Percentiles rank a stretch among this genome's conserved stretches.
phyloP scores from a whole-genome alignment of 2,797 vertebrate genomes.

The Simalia tracyae region DNA sequence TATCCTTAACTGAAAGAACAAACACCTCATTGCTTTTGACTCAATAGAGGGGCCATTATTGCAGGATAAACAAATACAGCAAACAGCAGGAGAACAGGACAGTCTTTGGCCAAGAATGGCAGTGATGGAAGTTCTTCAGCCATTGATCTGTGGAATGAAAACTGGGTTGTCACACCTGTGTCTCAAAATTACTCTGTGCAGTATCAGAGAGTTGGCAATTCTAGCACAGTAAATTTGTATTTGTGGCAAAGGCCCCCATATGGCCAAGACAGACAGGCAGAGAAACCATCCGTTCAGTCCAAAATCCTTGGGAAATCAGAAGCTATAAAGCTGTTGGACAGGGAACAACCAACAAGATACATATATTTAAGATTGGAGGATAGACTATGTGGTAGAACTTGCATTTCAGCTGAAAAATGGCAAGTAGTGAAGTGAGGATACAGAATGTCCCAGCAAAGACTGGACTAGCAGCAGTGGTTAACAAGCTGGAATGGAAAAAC shows the following conservation, averaged over 20 bases:
- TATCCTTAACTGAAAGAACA: neutral
- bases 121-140: neutral
- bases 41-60: neutral
- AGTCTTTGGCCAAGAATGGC: neutral
- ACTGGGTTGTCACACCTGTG: neutral
- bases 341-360: neutral
- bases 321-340: neutral
- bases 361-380: neutral
- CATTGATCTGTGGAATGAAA: neutral
- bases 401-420: neutral
- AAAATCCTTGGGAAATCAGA: neutral
- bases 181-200: neutral
- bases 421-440: neutral
- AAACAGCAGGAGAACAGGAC: neutral
- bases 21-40: neutral
- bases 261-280: neutral
- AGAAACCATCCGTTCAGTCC: neutral
- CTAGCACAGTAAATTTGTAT: neutral
- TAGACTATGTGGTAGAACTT: neutral
- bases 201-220: neutral
- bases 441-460: neutral
- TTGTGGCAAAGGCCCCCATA: neutral
- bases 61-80: neutral
- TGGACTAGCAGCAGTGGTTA: neutral
- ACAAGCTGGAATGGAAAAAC: neutral